phyloP scores from a whole-genome alignment of 2,888 invertebrate species.

The Byasa hedistus region DNA sequence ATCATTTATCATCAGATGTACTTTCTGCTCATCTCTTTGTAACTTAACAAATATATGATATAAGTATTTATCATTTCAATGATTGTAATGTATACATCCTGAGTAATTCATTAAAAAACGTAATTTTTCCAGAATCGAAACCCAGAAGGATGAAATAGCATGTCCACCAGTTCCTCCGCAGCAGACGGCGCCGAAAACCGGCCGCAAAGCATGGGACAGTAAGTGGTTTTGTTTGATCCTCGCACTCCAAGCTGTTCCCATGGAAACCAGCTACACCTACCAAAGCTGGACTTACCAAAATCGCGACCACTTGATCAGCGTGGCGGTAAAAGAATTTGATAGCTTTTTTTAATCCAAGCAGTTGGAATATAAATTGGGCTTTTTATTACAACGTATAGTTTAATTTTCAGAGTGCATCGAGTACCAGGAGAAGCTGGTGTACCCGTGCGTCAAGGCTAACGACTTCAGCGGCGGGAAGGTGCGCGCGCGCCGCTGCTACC shows the following conservation, averaged over 20 bases:
- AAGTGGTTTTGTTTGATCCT: conserved; percentile 31
- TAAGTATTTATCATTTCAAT: too few species aligned
- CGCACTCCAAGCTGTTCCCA: too few species aligned
- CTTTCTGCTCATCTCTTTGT: too few species aligned
- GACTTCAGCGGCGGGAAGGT: conserved; percentile 38
- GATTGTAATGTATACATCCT: too few species aligned
- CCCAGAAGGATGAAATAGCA: neutral
- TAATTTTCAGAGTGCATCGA: conserved; percentile 41
- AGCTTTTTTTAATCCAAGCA: too few species aligned
- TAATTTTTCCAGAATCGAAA: neutral
- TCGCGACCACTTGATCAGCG: too few species aligned
- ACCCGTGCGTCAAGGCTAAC: conserved; percentile 44
- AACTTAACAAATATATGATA: too few species aligned
- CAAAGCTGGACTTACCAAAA: too few species aligned
- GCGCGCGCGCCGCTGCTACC: conserved; percentile 44
- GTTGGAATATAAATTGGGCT: neutral
- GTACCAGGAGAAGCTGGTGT: conserved; percentile 46
- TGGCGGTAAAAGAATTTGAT: too few species aligned
- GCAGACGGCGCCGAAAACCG: conserved; percentile 39
- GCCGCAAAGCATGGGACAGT: conserved; percentile 50
- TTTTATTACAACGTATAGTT: neutral
- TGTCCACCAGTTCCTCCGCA: conserved; percentile 5
- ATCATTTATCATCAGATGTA: too few species aligned
- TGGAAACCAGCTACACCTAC: too few species aligned
- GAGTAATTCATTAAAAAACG: neutral